Evolutionary conservation across 2,888 invertebrate species (phyloP).

Genomic region (Leptogaster cylindrica): DNA sequence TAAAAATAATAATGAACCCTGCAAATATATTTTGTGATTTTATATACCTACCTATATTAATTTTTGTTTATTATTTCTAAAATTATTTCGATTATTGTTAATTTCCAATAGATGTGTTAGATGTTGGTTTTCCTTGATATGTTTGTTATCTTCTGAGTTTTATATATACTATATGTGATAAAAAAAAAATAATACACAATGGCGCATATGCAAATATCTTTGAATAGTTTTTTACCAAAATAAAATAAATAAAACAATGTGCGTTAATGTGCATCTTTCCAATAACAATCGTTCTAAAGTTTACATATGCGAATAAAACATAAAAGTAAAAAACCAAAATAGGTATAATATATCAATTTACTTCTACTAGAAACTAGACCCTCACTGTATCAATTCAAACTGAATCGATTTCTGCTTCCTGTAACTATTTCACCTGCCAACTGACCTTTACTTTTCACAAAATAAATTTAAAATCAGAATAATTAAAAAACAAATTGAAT

Average conservation of each 20-base stretch:
- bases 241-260: constrained; percentile 23
- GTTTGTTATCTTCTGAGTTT: constrained; percentile 24
- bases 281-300: neutral
- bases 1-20: neutral
- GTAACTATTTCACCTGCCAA: constrained; percentile 32
- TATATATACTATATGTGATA: no score
- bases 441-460: constrained; percentile 9
- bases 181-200: neutral
- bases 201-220: constrained; percentile 35
- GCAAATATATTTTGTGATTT: constrained; percentile 21
- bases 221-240: constrained; percentile 16
- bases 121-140: constrained; percentile 34
- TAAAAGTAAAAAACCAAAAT: no score
- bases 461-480: constrained; percentile 23
- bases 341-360: constrained; percentile 16
- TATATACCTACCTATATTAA: constrained; percentile 6
- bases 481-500: no score
- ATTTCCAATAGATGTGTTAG: constrained; percentile 28
- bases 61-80: constrained; percentile 21
- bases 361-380: constrained; percentile 3
- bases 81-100: constrained; percentile 43
- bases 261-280: constrained; percentile 24
- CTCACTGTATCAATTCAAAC: constrained; percentile 15
- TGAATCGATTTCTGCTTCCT: constrained; percentile 15
- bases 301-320: constrained; percentile 23